Conservation (phyloP, 2,888 invertebrate species). For the Polyommatus iphigenia region DNA sequence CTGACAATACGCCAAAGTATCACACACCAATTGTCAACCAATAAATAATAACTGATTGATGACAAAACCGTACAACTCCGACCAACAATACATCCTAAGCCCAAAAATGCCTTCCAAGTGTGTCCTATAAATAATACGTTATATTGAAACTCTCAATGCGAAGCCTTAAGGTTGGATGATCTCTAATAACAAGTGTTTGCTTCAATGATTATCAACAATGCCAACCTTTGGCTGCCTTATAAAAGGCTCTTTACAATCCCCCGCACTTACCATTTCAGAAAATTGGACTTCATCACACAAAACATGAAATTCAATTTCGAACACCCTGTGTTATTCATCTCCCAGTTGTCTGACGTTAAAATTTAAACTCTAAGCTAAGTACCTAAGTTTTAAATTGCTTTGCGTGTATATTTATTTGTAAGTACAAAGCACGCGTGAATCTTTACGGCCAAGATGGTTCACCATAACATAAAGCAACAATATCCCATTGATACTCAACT, state of each 20-base stretch:
- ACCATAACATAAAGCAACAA: constrained; percentile 76
- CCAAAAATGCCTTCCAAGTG: constrained; percentile 74
- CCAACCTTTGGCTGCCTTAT: constrained; percentile 76
- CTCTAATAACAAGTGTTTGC: constrained; percentile 82
- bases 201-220: constrained; percentile 80
- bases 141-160: constrained; percentile 72
- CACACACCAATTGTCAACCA: constrained; percentile 60
- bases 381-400: constrained; percentile 42
- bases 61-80: constrained; percentile 54
- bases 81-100: constrained; percentile 59
- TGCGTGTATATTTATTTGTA: constrained; percentile 46
- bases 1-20: constrained; percentile 45
- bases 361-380: constrained; percentile 37
- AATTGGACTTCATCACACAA: constrained; percentile 26
- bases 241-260: constrained; percentile 60
- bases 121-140: constrained; percentile 79
- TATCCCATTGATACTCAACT: constrained; percentile 74
- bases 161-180: constrained; percentile 78
- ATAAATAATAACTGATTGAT: constrained; percentile 63
- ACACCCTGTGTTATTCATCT: not conserved
- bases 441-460: constrained; percentile 78
- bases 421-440: constrained; percentile 74
- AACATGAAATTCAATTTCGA: constrained; percentile 40
- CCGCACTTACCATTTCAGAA: constrained; percentile 38
- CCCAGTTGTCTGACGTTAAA: constrained; percentile 27